Conservation (phyloP, 2,797 vertebrate genomes). For the Etheostoma perlongum region DNA sequence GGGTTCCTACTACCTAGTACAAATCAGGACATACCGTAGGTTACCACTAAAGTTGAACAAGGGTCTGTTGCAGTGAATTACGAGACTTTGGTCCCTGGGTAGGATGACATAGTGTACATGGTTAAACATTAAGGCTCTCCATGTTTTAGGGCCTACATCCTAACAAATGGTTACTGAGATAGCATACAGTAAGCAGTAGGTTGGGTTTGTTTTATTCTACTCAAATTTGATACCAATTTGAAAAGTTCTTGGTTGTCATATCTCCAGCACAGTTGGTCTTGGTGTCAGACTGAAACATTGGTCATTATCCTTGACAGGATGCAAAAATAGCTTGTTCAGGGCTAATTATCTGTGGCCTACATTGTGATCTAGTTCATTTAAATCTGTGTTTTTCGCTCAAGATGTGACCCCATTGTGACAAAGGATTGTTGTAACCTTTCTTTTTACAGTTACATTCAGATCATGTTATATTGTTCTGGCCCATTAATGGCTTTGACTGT, state of each 20-base stretch:
- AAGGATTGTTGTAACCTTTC: conserved; percentile 38
- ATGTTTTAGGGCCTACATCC: neutral
- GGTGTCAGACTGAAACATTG: conserved; percentile 23
- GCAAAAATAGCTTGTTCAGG: conserved; percentile 67
- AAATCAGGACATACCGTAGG: neutral
- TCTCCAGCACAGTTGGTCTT: neutral
- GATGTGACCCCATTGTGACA: conserved; percentile 63
- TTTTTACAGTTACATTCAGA: conserved; percentile 19
- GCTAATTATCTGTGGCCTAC: conserved; percentile 80
- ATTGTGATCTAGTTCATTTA: conserved; percentile 73
- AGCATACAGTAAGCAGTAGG: neutral
- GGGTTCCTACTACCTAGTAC: neutral
- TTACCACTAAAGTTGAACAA: conserved; percentile 6
- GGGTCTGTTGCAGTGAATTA: neutral
- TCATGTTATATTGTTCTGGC: conserved; percentile 35
- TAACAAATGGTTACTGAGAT: neutral
- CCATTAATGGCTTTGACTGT: conserved; percentile 4
- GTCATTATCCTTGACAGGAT: conserved; percentile 32
- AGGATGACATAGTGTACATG: neutral
- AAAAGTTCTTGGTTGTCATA: neutral
- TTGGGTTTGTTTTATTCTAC: neutral
- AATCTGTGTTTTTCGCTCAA: conserved; percentile 39
- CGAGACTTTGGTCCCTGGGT: neutral
- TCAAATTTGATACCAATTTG: neutral
- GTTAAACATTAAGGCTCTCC: neutral